Conservation (phyloP, 1,140 invertebrate genomes). For the Lysiphlebus fabarum region DNA sequence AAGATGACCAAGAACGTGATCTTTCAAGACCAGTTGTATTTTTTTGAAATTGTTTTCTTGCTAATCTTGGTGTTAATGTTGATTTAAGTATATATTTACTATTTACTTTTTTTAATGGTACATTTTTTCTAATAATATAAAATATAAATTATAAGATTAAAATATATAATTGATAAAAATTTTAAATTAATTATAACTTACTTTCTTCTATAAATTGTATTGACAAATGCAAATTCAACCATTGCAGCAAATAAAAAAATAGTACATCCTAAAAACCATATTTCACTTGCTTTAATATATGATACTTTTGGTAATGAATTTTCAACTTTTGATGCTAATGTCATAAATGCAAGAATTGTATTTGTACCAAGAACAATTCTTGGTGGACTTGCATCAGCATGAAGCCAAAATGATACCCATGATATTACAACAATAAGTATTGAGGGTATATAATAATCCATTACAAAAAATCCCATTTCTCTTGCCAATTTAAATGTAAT, state of each 20-base stretch:
- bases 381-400: constrained; percentile 80
- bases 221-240: constrained; percentile 87
- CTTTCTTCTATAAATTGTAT: constrained; percentile 82
- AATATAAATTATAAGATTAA: constrained; percentile 4
- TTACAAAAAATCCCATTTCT: constrained; percentile 83
- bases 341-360: constrained; percentile 84
- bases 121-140: constrained; percentile 63
- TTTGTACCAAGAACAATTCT: constrained; percentile 79
- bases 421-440: constrained; percentile 84
- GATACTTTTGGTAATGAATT: constrained; percentile 84
- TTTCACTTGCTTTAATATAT: constrained; percentile 86
- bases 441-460: constrained; percentile 87
- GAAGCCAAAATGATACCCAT: constrained; percentile 89
- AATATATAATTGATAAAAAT: no score
- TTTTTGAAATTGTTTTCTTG: constrained; percentile 65
- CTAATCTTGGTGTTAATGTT: constrained; percentile 72
- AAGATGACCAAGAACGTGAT: constrained; percentile 69
- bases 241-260: constrained; percentile 81
- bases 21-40: constrained; percentile 62
- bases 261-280: constrained; percentile 84
- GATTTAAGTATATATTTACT: constrained; percentile 81
- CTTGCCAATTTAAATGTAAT: constrained; percentile 75
- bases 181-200: constrained; percentile 50
- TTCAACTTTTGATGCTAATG: constrained; percentile 75
- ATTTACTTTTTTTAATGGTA: constrained; percentile 77